These are phyloP conservation scores for Parambassis ranga DNA, from an alignment of 2,797 vertebrate genomes.

Conservation along the genomic window DNA sequence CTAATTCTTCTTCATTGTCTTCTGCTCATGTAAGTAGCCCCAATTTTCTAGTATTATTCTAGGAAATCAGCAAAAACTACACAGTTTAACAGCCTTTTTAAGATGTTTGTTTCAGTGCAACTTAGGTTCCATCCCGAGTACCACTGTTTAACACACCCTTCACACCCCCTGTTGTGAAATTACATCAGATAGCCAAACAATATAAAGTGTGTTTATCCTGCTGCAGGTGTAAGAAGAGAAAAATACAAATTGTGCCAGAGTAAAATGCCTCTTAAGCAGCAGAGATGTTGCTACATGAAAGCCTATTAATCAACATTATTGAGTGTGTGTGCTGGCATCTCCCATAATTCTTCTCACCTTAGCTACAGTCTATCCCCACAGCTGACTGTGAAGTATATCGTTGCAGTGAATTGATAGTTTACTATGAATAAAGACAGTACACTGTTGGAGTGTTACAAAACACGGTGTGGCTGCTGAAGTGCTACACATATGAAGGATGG, in stretches of 20 bases:
- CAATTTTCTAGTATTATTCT: no score
- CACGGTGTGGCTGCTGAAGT: slow-evolving; percentile 54
- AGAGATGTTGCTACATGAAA: slow-evolving; percentile 1
- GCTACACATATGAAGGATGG: slow-evolving; percentile 67
- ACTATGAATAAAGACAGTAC: slow-evolving; percentile 68
- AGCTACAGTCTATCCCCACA: slow-evolving; percentile 24
- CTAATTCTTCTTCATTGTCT: no score
- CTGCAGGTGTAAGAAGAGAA: slow-evolving; percentile 14
- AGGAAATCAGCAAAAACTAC: no score
- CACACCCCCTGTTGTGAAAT: no score
- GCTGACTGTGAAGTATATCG: slow-evolving; percentile 37
- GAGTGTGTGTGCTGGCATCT: slow-evolving; percentile 20
- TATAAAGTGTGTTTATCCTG: not conserved
- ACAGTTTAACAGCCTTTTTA: no score
- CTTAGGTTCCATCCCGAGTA: not conserved
- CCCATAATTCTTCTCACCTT: slow-evolving; percentile 34
- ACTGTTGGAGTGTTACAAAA: slow-evolving; percentile 50
- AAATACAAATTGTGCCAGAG: slow-evolving; percentile 21
- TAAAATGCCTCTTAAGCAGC: slow-evolving; percentile 32
- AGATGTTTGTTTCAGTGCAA: not conserved
- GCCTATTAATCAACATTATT: slow-evolving; percentile 46
- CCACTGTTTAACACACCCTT: not conserved
- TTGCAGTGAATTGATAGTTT: slow-evolving; percentile 63
- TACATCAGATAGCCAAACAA: not conserved
- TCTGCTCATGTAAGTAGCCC: no score